Evolutionary conservation across 2,888 invertebrate genomes (phyloP).

Genomic region (Margaritifera margaritifera): DNA sequence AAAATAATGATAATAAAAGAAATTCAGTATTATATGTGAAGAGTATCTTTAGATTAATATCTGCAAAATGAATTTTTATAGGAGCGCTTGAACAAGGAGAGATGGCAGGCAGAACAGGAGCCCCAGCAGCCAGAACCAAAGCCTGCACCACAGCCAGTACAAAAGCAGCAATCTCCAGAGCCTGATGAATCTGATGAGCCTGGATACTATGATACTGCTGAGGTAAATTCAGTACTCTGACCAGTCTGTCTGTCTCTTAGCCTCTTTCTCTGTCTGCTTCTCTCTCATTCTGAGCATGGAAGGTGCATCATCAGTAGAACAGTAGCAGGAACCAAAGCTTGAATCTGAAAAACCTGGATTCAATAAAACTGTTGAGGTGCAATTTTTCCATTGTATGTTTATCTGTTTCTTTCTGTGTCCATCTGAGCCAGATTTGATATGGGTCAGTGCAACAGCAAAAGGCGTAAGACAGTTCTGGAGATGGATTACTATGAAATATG

Average conservation of each 20-base stretch:
- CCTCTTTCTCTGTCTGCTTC: not conserved
- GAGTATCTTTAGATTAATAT: no score
- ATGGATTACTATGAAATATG: no score
- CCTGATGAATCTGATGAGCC: constrained; percentile 3
- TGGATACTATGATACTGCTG: constrained; percentile 1
- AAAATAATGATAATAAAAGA: no score
- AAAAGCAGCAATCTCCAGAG: not conserved
- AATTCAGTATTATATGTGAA: no score
- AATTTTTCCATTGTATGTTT: not conserved
- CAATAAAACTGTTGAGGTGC: constrained; percentile 4
- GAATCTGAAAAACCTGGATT: constrained; percentile 22
- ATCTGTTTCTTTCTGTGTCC: not conserved
- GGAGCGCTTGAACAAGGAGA: constrained; percentile 48
- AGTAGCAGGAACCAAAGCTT: constrained; percentile 22
- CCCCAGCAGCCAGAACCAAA: constrained; percentile 11
- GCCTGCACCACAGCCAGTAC: not conserved
- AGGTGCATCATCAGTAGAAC: constrained; percentile 12
- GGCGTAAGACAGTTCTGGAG: no score
- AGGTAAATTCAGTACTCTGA: not conserved
- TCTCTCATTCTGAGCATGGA: not conserved
- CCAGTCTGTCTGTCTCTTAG: no score
- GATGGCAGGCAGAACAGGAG: constrained; percentile 43
- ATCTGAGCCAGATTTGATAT: constrained; percentile 1
- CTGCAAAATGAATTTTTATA: constrained; percentile 9
- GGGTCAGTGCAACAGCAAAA: no score